Evolutionary conservation across 2,797 vertebrate species (phyloP), one percentile per base, ranked within the genome.

Genomic region (Ispidina lecontei): DNA sequence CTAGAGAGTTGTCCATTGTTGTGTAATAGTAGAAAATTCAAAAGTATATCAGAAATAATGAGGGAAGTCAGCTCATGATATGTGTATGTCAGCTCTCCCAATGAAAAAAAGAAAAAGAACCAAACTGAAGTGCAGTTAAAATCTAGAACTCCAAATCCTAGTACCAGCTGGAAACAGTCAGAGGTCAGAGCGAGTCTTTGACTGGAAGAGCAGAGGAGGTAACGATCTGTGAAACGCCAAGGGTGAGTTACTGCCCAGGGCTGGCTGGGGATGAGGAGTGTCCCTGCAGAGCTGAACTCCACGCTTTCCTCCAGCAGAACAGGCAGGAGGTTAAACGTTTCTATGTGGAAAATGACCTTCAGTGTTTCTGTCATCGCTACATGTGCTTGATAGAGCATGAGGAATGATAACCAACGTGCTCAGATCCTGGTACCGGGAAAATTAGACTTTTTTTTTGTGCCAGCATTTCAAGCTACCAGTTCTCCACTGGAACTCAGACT

Each of bases 371-470:
- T 28, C 18, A 9, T 51, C 28, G 49, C 25, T 51, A 16, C 25
- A 28, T 51, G n/a, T n/a, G 35, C 77, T 47, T 9, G 12, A 6
- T 1, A 0, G 58, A 26, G 14, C 5, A 4, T 11, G 55, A 47
- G 62, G 15, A 4, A 7, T 0, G 6, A 5, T 20, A 68, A n/a
- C n/a, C 17, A 33, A 0, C 2, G 0, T 1, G 35, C 43, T 47
- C 71, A 39, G 16, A 22, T 31, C 12, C 69, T 29, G 28, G 4
- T 3, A 4, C 20, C 39, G 47, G 69, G 51, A 33, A 62, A 52
- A 33, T 1, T 23, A 6, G 16, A 9, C 5, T 22, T 1, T 0
- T 37, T 44, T 29, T 55, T 20, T 58, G 16, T n/a, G 52, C 21
- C 43, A 52, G 6, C 7, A 3, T 35, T 71, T 54, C 0, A 0